These are phyloP conservation scores for Condylura cristata DNA, from an alignment of 2,113 vertebrate genomes.

Conservation along the genomic window DNA sequence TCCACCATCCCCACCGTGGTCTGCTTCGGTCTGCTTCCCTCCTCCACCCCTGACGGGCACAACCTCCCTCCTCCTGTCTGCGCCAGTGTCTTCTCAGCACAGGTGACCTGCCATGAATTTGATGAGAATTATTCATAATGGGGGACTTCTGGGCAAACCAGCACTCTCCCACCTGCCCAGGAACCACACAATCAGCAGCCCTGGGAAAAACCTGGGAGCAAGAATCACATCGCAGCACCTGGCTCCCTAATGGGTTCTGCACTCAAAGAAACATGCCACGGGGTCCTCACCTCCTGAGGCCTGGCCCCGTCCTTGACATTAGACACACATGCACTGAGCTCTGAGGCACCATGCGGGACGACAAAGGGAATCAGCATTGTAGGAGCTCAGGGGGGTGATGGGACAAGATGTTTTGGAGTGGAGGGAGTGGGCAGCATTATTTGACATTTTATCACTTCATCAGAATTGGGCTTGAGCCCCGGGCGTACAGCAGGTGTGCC, in stretches of 20 bases:
- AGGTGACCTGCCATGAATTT: background rate
- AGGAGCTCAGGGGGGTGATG: background rate
- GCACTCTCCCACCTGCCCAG: background rate
- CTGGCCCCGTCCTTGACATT: background rate
- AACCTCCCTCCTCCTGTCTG: background rate
- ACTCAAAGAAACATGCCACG: background rate
- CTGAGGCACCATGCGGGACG: background rate
- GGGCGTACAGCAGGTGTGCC: background rate
- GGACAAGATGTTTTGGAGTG: background rate
- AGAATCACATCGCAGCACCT: background rate
- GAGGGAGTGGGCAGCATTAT: background rate
- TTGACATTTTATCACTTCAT: background rate
- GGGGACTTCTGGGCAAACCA: background rate
- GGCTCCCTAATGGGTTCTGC: background rate
- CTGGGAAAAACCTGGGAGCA: background rate
- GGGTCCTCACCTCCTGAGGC: background rate
- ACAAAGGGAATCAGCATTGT: background rate
- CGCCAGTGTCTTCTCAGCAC: background rate
- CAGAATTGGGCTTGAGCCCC: background rate
- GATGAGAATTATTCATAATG: background rate
- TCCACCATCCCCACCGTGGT: background rate
- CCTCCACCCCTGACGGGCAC: background rate
- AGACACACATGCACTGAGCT: background rate
- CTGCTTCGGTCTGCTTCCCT: background rate
- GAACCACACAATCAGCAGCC: background rate